Evolutionary conservation across 2,797 vertebrate genomes (phyloP).

Genomic region (Brotula barbata): DNA sequence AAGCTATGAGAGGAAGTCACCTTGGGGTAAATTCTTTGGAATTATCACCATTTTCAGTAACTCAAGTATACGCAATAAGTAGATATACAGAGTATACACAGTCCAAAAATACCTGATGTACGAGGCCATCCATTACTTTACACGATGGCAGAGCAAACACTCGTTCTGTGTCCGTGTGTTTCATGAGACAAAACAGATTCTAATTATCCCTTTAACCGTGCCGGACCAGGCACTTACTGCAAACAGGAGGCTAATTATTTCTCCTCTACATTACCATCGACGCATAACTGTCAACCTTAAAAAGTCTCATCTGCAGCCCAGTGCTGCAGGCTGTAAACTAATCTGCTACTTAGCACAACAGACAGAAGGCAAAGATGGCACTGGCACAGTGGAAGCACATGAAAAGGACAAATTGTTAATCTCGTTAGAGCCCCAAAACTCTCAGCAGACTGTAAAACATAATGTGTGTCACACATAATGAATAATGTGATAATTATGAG

Average conservation of each 20-base stretch:
- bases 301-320: conserved; percentile 28
- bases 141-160: conserved; percentile 25
- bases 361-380: conserved; percentile 28
- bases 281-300: conserved; percentile 48
- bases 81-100: no score
- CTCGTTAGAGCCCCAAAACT: conserved; percentile 48
- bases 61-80: no score
- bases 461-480: neutral
- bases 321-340: conserved; percentile 43
- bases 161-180: conserved; percentile 36
- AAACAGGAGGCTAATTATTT: conserved; percentile 56
- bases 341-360: conserved; percentile 38
- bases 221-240: conserved; percentile 26
- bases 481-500: neutral
- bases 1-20: conserved; percentile 52
- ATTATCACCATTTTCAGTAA: no score
- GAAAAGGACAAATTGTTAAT: conserved; percentile 41
- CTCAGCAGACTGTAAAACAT: conserved; percentile 21
- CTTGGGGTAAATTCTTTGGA: conserved; percentile 46
- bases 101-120: neutral
- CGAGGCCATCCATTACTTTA: conserved; percentile 25
- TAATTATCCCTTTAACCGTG: conserved; percentile 42
- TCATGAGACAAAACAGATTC: conserved; percentile 47
- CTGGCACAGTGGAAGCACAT: conserved; percentile 21
- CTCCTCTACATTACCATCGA: conserved; percentile 36